Base-by-base conservation (phyloP, 2,113 vertebrate species). In the Gopherus flavomarginatus region DNA sequence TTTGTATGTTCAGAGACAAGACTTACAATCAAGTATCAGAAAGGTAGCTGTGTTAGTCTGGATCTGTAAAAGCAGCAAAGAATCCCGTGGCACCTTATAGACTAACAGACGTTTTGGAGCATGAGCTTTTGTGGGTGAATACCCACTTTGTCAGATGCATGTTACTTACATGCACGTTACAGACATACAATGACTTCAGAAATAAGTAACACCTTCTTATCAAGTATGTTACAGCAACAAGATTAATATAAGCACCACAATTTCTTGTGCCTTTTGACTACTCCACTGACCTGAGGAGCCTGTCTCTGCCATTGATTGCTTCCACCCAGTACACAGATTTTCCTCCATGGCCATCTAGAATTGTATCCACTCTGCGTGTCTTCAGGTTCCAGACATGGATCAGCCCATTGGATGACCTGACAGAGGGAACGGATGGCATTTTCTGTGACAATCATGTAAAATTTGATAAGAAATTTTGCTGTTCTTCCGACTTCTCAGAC, bases 321-420 rank as follows among this genome's bases (percentile, higher is more conserved):
- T 98, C 97, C 90, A 99, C 92, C 87, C 98, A 99, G 96, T 97
- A 98, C 69, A 99, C 98, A 6, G 99, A 99, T 92, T 97, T 98
- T 69, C 99, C 98, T 82, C 96, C 91, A 1, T 99, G 99, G 62
- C 99, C 99, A 81, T 99, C 98, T 62, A 99, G 85, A 19, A 97
- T 87, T 62, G 95, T 88, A 16, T 98, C 94, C 4, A 98, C 81
- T 94, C 99, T 98, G 93, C 96, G 98, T 14, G 98, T 99, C 95
- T 97, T 98, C 95, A 99, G 97, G 97, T 98, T 99, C 99, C 99
- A 99, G 90, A 99, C 87, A 29, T 99, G 99, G 91, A 99, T 97
- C 82, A 97, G 59, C 24, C 99, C 99, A 1, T 96, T 98, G 87
- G 97, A 98, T 47, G 99, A 99, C 84, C 99, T 99, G 96, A 54